These are phyloP conservation scores for Orius insidiosus DNA, from an alignment of 1,140 invertebrate species.

Conservation along the genomic window DNA sequence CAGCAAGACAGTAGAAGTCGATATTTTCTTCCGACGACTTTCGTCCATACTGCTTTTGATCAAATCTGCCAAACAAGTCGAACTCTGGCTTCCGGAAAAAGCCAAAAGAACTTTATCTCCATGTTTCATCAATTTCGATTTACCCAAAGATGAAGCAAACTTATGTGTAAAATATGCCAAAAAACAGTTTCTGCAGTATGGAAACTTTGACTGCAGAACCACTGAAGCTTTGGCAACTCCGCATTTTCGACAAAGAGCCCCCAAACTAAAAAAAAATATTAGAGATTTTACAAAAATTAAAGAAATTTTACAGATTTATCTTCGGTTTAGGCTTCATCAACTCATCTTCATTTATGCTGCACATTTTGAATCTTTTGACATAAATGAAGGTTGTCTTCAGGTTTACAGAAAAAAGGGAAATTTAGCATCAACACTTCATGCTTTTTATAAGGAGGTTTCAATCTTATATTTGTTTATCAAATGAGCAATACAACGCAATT, in stretches of 20 bases:
- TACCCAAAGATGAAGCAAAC: constrained; percentile 65
- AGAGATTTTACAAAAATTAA: too few relatives aligned
- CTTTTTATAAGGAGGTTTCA: too few relatives aligned
- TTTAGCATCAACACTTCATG: too few relatives aligned
- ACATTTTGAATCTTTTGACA: background rate
- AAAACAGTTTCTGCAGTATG: constrained; percentile 40
- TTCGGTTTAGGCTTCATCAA: background rate
- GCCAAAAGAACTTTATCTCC: constrained; percentile 50
- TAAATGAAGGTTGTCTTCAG: too few relatives aligned
- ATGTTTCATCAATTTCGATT: constrained; percentile 48
- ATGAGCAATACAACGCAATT: too few relatives aligned
- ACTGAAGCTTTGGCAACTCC: background rate
- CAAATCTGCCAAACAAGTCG: constrained; percentile 50
- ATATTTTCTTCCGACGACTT: constrained; percentile 46
- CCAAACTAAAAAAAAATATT: background rate
- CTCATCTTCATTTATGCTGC: background rate
- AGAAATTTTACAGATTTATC: too few relatives aligned
- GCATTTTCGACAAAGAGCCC: background rate
- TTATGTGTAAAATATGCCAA: constrained; percentile 49
- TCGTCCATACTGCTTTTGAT: constrained; percentile 42
- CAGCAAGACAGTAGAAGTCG: constrained; percentile 38
- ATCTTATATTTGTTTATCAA: too few relatives aligned
- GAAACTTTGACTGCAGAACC: background rate
- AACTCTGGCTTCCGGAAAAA: constrained; percentile 46
- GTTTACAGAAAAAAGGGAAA: too few relatives aligned